Base-by-base conservation (phyloP, 2,113 vertebrate genomes). In the Guaruba guarouba region DNA sequence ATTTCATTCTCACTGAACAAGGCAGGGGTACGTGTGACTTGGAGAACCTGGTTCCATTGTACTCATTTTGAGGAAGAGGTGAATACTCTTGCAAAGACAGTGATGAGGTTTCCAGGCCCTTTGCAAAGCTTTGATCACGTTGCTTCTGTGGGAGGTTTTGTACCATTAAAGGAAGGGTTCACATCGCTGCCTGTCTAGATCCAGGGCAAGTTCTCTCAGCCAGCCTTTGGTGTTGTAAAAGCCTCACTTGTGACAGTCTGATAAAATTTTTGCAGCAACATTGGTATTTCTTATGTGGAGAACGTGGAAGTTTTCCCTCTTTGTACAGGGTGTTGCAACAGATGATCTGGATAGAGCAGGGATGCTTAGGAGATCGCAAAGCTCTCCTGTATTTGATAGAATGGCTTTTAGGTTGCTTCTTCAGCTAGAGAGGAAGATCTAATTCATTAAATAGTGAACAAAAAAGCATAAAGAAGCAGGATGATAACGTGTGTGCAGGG, bases 401-500 rank as follows among this genome's bases (percentile, higher is more conserved):
- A 25, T 74, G 11, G 51, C 88, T 88, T 69, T 73, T 24, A 44
- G 29, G 33, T 51, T 93, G 27, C 59, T 54, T 2, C 33, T 86
- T 81, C n/a, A 77, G 29, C 76, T 88, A 9, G n/a, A 62, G 57
- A 49, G 37, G 27, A 83, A 33, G 20, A 57, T 24, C 18, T 43
- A 23, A 43, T 68, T 41, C 2, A 2, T 73, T 51, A 66, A 80
- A 17, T 13, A 19, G 29, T 39, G 13, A 63, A 35, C 17, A 69
- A n/a, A 44, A 59, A 39, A 31, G 10, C 51, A 41, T 3, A 10
- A 28, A 59, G 2, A 27, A 24, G 51, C 41, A 64, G 63, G 29
- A 37, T 1, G 1, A 8, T 55, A 46, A 20, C 0, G 2, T 17
- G 16, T 4, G 3, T 64, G 25, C n/a, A 13, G 39, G 44, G 39